A percentile compares a stretch with the other conserved stretches of the same genome.
phyloP scores from a whole-genome alignment of 2,888 invertebrate genomes.

The Fragum sueziense region DNA sequence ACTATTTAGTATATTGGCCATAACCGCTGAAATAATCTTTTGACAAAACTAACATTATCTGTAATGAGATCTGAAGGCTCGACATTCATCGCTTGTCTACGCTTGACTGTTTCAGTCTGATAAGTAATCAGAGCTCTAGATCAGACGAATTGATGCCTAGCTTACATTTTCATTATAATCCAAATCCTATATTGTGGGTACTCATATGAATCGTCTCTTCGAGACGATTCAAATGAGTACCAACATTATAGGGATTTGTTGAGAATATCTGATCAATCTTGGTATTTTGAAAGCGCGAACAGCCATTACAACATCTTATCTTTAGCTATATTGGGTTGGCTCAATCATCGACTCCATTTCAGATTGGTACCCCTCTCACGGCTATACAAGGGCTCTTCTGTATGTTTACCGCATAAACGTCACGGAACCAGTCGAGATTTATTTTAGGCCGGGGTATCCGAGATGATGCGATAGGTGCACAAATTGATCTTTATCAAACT shows the following conservation, averaged over 20 bases:
- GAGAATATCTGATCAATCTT: too few relatives aligned
- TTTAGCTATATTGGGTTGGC: too few relatives aligned
- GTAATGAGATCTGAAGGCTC: constrained; percentile 37
- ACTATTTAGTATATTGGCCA: constrained; percentile 17
- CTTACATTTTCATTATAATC: too few relatives aligned
- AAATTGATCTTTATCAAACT: constrained; percentile 6
- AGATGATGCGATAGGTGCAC: constrained; percentile 18
- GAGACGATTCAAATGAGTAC: too few relatives aligned
- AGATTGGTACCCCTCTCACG: background rate
- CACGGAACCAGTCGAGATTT: background rate
- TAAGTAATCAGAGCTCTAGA: too few relatives aligned
- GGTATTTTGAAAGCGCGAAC: too few relatives aligned
- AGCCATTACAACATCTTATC: too few relatives aligned
- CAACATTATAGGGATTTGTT: too few relatives aligned
- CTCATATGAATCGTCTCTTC: too few relatives aligned
- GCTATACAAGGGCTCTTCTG: background rate
- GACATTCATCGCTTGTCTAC: constrained; percentile 40
- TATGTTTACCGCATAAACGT: background rate
- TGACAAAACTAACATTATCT: constrained; percentile 14
- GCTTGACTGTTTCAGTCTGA: constrained; percentile 35
- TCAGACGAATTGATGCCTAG: too few relatives aligned
- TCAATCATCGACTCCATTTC: constrained; percentile 3
- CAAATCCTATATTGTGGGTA: too few relatives aligned
- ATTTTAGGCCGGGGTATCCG: constrained; percentile 17
- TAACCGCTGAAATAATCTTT: constrained; percentile 14